These are phyloP conservation scores for Dermolepida albohirtum DNA, from an alignment of 2,888 invertebrate genomes.

Conservation along the genomic window DNA sequence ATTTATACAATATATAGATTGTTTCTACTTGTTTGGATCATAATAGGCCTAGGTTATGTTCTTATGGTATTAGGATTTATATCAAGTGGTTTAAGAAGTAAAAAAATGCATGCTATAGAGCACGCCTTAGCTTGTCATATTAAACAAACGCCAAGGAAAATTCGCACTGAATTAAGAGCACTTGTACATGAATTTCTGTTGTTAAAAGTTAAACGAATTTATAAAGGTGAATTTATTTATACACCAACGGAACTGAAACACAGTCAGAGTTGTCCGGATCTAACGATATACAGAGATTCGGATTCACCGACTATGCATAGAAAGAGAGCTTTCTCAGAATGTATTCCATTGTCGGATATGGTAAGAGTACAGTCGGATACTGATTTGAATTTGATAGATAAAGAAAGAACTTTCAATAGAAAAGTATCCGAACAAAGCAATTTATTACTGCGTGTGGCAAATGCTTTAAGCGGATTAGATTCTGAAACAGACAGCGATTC, in stretches of 20 bases:
- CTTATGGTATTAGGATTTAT: slow-evolving; percentile 91
- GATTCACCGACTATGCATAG: slow-evolving; percentile 63
- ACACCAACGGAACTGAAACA: slow-evolving; percentile 64
- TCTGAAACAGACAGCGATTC: slow-evolving; percentile 63
- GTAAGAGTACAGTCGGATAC: slow-evolving; percentile 81
- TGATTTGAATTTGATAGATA: slow-evolving; percentile 82
- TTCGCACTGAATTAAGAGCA: slow-evolving; percentile 67
- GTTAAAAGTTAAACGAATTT: slow-evolving; percentile 80
- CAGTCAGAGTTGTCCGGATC: slow-evolving; percentile 79
- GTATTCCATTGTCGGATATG: slow-evolving; percentile 62
- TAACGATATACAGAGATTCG: slow-evolving; percentile 69
- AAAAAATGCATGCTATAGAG: slow-evolving; percentile 79
- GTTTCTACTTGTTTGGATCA: slow-evolving; percentile 88
- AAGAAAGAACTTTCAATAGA: slow-evolving; percentile 80
- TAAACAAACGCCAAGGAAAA: slow-evolving; percentile 82
- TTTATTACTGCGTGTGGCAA: slow-evolving; percentile 80
- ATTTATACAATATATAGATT: slow-evolving; percentile 79
- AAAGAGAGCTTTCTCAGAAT: slow-evolving; percentile 75
- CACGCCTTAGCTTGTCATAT: slow-evolving; percentile 82
- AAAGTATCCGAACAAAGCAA: slow-evolving; percentile 79
- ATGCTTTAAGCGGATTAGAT: slow-evolving; percentile 76
- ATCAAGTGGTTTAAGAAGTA: slow-evolving; percentile 80
- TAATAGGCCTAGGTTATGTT: slow-evolving; percentile 90
- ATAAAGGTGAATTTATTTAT: slow-evolving; percentile 71
- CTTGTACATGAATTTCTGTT: slow-evolving; percentile 77